Percentiles rank a stretch among this genome's conserved stretches.
Evolutionary conservation across 2,113 vertebrate genomes (phyloP).

Genomic region (Carollia perspicillata): DNA sequence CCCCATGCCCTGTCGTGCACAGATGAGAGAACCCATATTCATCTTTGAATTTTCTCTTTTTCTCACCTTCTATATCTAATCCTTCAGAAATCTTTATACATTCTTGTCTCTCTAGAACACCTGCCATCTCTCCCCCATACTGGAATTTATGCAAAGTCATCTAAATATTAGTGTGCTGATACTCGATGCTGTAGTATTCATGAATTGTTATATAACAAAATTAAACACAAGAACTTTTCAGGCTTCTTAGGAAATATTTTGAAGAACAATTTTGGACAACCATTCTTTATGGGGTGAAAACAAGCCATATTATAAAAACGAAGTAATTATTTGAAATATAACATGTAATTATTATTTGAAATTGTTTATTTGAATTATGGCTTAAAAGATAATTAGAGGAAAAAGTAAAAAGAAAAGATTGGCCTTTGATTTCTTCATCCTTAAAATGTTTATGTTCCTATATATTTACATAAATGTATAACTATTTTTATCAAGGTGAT

Average conservation of each 20-base stretch:
- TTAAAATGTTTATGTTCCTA: not conserved
- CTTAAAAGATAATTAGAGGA: not conserved
- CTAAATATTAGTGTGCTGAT: not conserved
- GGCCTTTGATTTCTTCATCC: not conserved
- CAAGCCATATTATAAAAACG: not conserved
- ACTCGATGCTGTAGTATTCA: not conserved
- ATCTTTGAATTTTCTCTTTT: not conserved
- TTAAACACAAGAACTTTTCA: not conserved
- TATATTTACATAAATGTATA: not conserved
- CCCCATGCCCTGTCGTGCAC: too few species aligned
- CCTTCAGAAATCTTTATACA: not conserved
- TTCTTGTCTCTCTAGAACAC: not conserved
- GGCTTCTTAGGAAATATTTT: not conserved
- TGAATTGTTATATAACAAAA: not conserved
- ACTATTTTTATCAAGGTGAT: not conserved
- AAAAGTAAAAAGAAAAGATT: not conserved
- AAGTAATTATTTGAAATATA: not conserved
- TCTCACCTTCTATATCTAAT: not conserved
- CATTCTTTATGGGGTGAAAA: not conserved
- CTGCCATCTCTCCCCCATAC: not conserved
- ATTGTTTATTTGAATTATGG: not conserved
- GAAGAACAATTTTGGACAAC: not conserved
- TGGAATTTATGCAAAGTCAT: not conserved
- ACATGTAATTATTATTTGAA: not conserved
- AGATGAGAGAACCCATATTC: not conserved